Base-by-base conservation (phyloP, 2,113 vertebrate species). In the Hyla sarda region DNA sequence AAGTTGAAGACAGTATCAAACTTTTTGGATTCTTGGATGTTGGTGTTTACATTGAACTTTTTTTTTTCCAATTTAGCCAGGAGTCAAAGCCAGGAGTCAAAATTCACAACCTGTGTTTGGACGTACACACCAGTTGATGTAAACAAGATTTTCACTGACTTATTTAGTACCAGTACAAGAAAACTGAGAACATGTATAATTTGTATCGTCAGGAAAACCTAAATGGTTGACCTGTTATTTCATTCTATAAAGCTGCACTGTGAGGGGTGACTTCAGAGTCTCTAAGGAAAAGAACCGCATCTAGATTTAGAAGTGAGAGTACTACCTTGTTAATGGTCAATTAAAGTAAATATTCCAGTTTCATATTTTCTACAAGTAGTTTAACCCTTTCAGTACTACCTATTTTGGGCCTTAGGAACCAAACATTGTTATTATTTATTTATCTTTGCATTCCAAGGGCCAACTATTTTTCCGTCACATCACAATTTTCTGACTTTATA, bases 181-280 rank as follows among this genome's bases (percentile, higher is more conserved):
- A 60, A 48, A 19, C 11, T 12, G 1, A 65, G 25, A 30, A 47
- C 14, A 62, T 45, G 50, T 12, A 72, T 73, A 83, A 32, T 25
- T 69, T 83, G 23, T 41, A 54, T 78, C 32, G 52, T 83, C 48
- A 37, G 69, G 50, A 72, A 72, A 69, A 8, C 30, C 16, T 41
- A 34, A 73, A 41, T 34, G 23, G 37, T 41, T 47, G 56, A 62
- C 23, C 23, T 65, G 34, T 81, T 58, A 58, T 81, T 88, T 79
- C 2, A 0, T 41, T 89, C 87, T 85, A 88, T 86, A 85, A 92
- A 89, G 78, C 30, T n/a, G 25, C 90, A 90, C 90, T 88, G 87
- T 88, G 32, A 87, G 30, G 60, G 34, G 58, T 76, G 56, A 28
- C 89, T 90, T 83, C 32, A 69, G 76, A 54, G 25, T 88, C 17